phyloP scores from a whole-genome alignment of 2,888 invertebrate genomes.

The Pyrgus malvae region DNA sequence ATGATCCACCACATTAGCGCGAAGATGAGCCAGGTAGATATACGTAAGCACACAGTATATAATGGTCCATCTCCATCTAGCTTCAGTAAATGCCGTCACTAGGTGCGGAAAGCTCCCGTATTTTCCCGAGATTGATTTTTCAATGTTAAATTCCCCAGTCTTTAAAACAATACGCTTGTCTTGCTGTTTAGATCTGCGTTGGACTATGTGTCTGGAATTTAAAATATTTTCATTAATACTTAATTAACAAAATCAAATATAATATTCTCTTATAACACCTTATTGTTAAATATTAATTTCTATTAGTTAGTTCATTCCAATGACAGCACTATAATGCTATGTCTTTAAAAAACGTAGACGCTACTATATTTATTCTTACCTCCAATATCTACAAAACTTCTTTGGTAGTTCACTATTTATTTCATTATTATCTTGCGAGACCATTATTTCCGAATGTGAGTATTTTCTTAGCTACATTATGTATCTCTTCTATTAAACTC shows the following conservation, averaged over 20 bases:
- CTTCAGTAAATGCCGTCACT: constrained; percentile 90
- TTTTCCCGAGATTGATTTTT: constrained; percentile 86
- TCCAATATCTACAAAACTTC: neutral
- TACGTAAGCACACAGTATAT: constrained; percentile 91
- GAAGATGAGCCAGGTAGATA: constrained; percentile 93
- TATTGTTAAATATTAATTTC: no score
- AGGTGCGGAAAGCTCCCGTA: constrained; percentile 87
- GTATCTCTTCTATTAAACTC: neutral
- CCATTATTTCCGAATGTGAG: neutral
- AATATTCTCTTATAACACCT: no score
- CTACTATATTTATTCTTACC: no score
- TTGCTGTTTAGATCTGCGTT: constrained; percentile 42
- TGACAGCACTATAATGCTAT: no score
- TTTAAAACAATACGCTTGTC: constrained; percentile 87
- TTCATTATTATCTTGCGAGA: neutral
- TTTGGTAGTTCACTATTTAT: neutral
- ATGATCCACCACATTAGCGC: constrained; percentile 96
- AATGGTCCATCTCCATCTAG: constrained; percentile 95
- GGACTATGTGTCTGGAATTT: constrained; percentile 45
- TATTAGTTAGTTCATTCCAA: no score
- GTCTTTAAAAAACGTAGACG: no score
- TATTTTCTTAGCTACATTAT: neutral
- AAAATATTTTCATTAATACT: no score
- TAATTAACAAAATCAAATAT: no score
- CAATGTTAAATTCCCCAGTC: constrained; percentile 92